Evolutionary conservation across 1,140 invertebrate genomes (phyloP).

Genomic region (Plectrocnemia conspersa): DNA sequence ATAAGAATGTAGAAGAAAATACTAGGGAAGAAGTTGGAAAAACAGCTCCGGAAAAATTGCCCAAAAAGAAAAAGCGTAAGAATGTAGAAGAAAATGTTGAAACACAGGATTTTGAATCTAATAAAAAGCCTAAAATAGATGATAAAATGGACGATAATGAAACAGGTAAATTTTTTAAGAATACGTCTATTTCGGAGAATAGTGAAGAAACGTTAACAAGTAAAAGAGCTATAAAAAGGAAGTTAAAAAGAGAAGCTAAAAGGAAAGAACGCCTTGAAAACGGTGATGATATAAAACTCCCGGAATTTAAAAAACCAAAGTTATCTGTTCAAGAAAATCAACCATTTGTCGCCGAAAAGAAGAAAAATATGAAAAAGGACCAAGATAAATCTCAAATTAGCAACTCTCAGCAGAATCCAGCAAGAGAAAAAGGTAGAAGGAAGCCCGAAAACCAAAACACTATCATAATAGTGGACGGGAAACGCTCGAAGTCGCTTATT

Average conservation of each 20-base stretch:
- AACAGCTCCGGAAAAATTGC: background rate
- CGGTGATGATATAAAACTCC: too few species aligned
- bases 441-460: constrained; percentile 52
- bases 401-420: constrained; percentile 33
- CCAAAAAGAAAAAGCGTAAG: constrained; percentile 11
- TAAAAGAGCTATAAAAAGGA: too few species aligned
- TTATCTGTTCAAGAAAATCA: background rate
- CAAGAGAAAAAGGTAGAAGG: constrained; percentile 44
- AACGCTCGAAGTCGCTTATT: constrained; percentile 57
- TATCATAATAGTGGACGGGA: constrained; percentile 60
- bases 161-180: too few species aligned
- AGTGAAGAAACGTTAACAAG: too few species aligned
- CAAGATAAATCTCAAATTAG: constrained; percentile 10
- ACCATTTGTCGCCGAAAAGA: constrained; percentile 26
- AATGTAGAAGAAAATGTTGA: background rate
- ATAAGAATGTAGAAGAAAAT: constrained; percentile 1
- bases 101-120: background rate
- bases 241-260: too few species aligned
- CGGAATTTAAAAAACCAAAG: too few species aligned
- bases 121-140: background rate
- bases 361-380: constrained; percentile 29
- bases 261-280: too few species aligned
- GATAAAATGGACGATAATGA: too few species aligned
- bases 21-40: background rate
- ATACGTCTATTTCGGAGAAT: too few species aligned